These are phyloP conservation scores for Gymnopithys bicolor DNA, from an alignment of 2,797 vertebrate genomes.

Conservation along the genomic window DNA sequence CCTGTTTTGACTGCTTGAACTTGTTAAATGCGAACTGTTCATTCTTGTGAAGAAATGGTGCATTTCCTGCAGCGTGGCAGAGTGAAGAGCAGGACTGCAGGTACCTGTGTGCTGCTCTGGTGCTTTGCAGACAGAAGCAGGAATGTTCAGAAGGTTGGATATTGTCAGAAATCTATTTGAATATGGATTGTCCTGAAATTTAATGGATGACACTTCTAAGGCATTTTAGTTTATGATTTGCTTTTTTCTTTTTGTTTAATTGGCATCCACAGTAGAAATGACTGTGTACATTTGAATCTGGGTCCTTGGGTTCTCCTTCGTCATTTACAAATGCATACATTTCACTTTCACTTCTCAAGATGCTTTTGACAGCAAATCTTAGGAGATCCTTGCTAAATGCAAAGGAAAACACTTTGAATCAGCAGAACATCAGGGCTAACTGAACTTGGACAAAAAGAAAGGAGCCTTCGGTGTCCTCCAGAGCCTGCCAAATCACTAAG, in stretches of 20 bases:
- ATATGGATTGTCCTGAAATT: background rate
- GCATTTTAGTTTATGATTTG: background rate
- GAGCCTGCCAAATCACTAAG: background rate
- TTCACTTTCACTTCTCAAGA: background rate
- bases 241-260: background rate
- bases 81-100: background rate
- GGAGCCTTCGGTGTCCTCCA: background rate
- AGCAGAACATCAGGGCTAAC: background rate
- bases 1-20: background rate
- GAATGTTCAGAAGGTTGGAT: background rate
- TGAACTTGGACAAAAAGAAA: background rate
- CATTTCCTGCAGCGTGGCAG: accelerated
- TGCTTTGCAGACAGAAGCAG: background rate
- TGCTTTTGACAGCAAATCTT: background rate
- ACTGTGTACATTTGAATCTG: background rate
- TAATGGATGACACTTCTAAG: background rate
- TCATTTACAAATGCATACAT: background rate
- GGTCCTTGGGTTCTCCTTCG: background rate
- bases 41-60: background rate
- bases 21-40: background rate
- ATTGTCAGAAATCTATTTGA: background rate
- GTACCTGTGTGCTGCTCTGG: background rate
- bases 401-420: background rate
- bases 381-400: background rate
- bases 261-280: background rate